phyloP scores from a whole-genome alignment of 2,113 vertebrate genomes.

The Antechinus flavipes region DNA sequence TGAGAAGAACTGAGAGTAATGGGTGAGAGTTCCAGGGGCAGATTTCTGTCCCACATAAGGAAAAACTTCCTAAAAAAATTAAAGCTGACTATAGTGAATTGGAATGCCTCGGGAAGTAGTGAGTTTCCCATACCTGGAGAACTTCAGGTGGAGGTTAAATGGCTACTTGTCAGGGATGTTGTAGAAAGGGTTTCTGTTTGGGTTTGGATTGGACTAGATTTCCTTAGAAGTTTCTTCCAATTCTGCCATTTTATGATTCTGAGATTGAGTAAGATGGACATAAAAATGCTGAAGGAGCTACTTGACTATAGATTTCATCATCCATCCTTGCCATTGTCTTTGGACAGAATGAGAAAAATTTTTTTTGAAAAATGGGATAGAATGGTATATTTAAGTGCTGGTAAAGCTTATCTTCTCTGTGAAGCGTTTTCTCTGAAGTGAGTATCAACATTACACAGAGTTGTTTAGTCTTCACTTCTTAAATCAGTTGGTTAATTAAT shows the following conservation, averaged over 20 bases:
- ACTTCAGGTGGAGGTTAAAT: not conserved
- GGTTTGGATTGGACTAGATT: not conserved
- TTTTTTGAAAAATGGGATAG: not conserved
- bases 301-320: not conserved
- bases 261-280: not conserved
- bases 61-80: not conserved
- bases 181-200: not conserved
- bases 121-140: not conserved
- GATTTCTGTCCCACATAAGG: not conserved
- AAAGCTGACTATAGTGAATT: not conserved
- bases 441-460: not conserved
- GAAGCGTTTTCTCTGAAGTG: not conserved
- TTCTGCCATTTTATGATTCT: not conserved
- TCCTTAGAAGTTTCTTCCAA: not conserved
- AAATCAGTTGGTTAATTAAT: not conserved
- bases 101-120: not conserved
- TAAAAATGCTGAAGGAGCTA: not conserved
- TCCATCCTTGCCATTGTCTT: not conserved
- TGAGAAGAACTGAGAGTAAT: not conserved
- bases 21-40: not conserved
- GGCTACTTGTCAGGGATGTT: not conserved
- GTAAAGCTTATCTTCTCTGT: not conserved
- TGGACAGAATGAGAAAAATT: not conserved
- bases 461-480: not conserved
- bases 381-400: not conserved